Percentiles rank a stretch among this genome's conserved stretches.
phyloP scores from a whole-genome alignment of 2,797 vertebrate genomes.

The Cuculus canorus region DNA sequence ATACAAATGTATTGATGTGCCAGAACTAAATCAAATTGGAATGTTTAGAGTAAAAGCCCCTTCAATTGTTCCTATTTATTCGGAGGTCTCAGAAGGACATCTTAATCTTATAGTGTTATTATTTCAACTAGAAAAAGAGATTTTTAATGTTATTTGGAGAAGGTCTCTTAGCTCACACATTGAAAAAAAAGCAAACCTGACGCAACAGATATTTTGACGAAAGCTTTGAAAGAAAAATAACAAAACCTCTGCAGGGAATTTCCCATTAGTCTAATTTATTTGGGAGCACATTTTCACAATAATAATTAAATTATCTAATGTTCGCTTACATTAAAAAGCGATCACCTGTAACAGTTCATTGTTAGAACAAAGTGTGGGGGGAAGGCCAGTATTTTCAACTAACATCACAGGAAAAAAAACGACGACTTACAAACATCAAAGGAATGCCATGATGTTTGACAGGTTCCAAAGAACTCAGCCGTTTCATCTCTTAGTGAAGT shows the following conservation, averaged over 20 bases:
- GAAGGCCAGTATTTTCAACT: constrained; percentile 53
- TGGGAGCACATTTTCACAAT: constrained; percentile 69
- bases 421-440: constrained; percentile 66
- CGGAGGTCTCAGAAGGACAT: constrained; percentile 16
- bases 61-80: constrained; percentile 11
- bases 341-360: constrained; percentile 60
- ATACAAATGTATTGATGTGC: background rate
- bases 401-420: constrained; percentile 6
- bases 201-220: constrained; percentile 55
- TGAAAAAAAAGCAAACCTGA: background rate
- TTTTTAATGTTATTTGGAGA: constrained; percentile 43
- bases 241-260: constrained; percentile 71
- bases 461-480: constrained; percentile 46
- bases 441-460: constrained; percentile 19
- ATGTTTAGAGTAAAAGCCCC: background rate
- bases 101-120: constrained; percentile 11
- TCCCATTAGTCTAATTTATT: constrained; percentile 76
- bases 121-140: constrained; percentile 44
- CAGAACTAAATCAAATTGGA: constrained; percentile 44
- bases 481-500: constrained; percentile 44
- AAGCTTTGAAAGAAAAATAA: constrained; percentile 68
- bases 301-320: constrained; percentile 72
- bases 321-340: constrained; percentile 62
- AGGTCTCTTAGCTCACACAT: constrained; percentile 29
- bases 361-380: constrained; percentile 12